phyloP scores from a whole-genome alignment of 2,797 vertebrate species.

The Chiloscyllium punctatum region DNA sequence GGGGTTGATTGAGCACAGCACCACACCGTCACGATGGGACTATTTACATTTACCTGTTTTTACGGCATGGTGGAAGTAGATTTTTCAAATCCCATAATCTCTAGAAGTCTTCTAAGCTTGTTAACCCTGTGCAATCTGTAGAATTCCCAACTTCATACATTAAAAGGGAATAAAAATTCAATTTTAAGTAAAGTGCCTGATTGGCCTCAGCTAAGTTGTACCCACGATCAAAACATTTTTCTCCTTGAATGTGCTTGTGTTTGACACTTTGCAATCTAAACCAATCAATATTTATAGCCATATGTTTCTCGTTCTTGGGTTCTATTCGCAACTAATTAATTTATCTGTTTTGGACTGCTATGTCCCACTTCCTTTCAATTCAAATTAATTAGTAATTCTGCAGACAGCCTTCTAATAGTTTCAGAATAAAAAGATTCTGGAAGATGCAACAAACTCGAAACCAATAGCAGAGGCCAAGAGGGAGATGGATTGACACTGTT shows the following conservation, averaged over 20 bases:
- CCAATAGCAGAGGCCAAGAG: neutral
- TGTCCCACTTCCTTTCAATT: neutral
- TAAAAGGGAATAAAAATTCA: neutral
- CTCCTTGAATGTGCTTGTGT: neutral
- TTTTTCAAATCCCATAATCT: neutral
- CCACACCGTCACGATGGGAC: neutral
- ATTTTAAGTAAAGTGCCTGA: neutral
- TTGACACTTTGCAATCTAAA: neutral
- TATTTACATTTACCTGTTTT: neutral
- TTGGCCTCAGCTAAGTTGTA: neutral
- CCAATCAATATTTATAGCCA: constrained; percentile 20
- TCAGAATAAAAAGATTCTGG: neutral
- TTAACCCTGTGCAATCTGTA: neutral
- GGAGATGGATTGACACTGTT: neutral
- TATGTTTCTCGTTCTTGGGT: neutral
- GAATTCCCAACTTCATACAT: neutral
- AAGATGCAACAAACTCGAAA: neutral
- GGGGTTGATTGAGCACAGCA: too few species aligned
- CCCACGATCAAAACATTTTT: neutral
- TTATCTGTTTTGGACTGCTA: neutral
- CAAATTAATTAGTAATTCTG: neutral
- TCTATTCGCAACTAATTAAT: constrained; percentile 6
- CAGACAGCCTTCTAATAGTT: neutral
- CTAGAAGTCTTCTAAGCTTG: neutral
- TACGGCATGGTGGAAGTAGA: neutral